Evolutionary conservation across 2,888 invertebrate genomes (phyloP).

Genomic region (Teinopalpus imperialis): DNA sequence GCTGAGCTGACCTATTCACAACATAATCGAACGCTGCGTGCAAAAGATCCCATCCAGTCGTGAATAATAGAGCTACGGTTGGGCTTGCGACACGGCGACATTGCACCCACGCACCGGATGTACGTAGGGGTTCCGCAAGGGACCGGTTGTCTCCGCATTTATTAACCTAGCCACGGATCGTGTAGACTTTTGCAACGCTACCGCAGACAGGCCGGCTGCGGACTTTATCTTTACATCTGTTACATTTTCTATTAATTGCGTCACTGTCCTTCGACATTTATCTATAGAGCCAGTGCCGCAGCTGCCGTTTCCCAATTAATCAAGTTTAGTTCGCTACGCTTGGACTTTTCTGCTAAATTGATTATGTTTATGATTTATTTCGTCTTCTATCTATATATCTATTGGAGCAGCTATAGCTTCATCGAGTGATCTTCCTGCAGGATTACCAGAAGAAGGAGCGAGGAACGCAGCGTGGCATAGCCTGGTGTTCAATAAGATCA

Average conservation of each 20-base stretch:
- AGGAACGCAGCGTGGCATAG: constrained; percentile 85
- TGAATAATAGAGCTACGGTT: constrained; percentile 71
- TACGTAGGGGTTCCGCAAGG: constrained; percentile 74
- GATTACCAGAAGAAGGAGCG: constrained; percentile 73
- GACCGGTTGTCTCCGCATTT: constrained; percentile 67
- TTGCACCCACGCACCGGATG: constrained; percentile 74
- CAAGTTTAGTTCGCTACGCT: constrained; percentile 52
- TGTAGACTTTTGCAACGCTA: constrained; percentile 65
- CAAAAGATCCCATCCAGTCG: constrained; percentile 51
- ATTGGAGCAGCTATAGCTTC: constrained; percentile 11
- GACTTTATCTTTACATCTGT: constrained; percentile 67
- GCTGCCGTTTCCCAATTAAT: constrained; percentile 65
- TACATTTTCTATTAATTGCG: constrained; percentile 77
- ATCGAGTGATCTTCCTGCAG: constrained; percentile 49
- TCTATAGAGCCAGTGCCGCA: constrained; percentile 51
- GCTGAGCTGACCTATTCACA: constrained; percentile 24
- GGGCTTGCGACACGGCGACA: constrained; percentile 58
- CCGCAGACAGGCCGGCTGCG: constrained; percentile 72
- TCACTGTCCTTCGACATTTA: constrained; percentile 63
- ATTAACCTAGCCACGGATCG: constrained; percentile 40
- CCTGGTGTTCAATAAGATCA: constrained; percentile 92
- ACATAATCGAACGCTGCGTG: constrained; percentile 43
- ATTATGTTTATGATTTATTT: constrained; percentile 12
- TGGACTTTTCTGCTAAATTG: constrained; percentile 37
- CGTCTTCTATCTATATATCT: neutral